A percentile compares a stretch with the other conserved stretches of the same genome.
phyloP scores from a whole-genome alignment of 2,888 invertebrate species.

The Bruchidius siliquastri region DNA sequence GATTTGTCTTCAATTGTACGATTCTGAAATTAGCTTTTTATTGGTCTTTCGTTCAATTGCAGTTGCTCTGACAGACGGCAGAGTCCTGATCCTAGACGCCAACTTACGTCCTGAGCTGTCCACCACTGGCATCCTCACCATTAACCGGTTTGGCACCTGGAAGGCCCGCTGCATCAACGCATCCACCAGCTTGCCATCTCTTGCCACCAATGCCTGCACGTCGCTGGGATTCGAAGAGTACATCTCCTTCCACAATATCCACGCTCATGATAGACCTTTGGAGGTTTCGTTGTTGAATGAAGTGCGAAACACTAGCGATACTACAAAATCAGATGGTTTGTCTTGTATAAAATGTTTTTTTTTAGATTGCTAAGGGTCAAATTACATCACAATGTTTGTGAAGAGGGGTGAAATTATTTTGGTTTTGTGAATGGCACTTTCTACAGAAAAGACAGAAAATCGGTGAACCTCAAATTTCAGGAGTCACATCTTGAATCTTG shows the following conservation, averaged over 20 bases:
- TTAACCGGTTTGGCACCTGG: conserved; percentile 62
- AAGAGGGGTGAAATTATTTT: too few relatives aligned
- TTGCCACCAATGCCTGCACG: conserved; percentile 58
- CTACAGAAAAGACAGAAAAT: too few relatives aligned
- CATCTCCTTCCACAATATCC: conserved; percentile 29
- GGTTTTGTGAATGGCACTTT: too few relatives aligned
- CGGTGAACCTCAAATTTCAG: too few relatives aligned
- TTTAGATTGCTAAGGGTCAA: too few relatives aligned
- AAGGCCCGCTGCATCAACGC: conserved; percentile 56
- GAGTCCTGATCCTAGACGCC: conserved; percentile 54
- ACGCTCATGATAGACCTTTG: conserved; percentile 22
- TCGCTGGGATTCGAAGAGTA: conserved; percentile 62
- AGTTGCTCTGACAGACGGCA: conserved; percentile 68
- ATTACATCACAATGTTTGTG: too few relatives aligned
- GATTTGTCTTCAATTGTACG: neutral
- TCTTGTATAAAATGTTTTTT: neutral
- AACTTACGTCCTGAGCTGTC: conserved; percentile 58
- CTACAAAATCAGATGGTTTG: neutral
- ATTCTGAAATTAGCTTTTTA: neutral
- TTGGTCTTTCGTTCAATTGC: conserved; percentile 21
- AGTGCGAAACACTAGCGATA: neutral
- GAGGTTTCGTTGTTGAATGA: neutral
- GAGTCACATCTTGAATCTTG: too few relatives aligned
- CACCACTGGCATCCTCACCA: conserved; percentile 59
- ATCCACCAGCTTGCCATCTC: conserved; percentile 47